Base-by-base conservation (phyloP, 2,113 vertebrate species). In the Xenopus laevis region DNA sequence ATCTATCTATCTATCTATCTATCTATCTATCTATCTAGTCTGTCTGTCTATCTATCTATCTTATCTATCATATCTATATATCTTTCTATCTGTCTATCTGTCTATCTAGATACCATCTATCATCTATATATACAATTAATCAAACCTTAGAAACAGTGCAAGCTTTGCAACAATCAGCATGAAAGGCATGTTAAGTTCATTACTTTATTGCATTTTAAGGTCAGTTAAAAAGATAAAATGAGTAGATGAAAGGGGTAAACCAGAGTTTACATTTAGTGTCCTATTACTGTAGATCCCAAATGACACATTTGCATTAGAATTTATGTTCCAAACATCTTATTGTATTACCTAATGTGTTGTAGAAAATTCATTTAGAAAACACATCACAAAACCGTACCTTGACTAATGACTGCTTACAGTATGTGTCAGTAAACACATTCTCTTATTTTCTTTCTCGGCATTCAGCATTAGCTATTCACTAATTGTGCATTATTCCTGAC, bases 291-390 rank as follows among this genome's bases (percentile, higher is more conserved):
- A 15, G 52, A 15, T 55, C 52, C 52, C 52, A 55, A 1, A 55
- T 17, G 12, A 55, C 52, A 55, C 52, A 55, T 55, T 50, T 50
- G 47, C 47, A 55, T 55, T 16, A 55, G 17, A 55, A 55, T 55
- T 55, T 55, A 55, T 55, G 53, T 55, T 55, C 53, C 53, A 55
- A n/a, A 55, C 53, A 55, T 55, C 53, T 16, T 55, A 55, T 55
- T 55, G 53, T 55, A 55, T 13, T 17, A 55, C 17, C 53, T 55
- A 55, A 55, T 55, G 53, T 55, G 53, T 55, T 55, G 53, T 55
- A n/a, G 53, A 55, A 55, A 6, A 55, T 55, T 55, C 11, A 17
- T n/a, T 55, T 55, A 50, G 12, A 6, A 55, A 55, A 55, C 53
- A 50, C 53, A 55, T 55, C 53, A 55, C 16, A 17, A 55, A 18